Percentiles rank a stretch among this genome's conserved stretches.
Evolutionary conservation across 2,113 vertebrate species (phyloP).

Genomic region (Charadrius vociferus): DNA sequence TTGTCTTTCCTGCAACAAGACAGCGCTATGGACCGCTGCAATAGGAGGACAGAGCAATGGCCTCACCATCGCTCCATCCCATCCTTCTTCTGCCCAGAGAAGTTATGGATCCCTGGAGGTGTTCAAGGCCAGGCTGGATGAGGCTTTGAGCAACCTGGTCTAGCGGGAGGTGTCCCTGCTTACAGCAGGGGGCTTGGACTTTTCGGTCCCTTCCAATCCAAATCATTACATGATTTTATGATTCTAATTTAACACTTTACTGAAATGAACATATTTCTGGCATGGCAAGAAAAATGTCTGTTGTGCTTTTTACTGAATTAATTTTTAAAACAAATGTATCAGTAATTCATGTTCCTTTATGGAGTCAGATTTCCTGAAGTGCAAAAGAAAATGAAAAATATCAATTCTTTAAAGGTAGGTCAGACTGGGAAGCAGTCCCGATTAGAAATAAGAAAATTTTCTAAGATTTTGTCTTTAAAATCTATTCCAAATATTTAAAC

Average conservation of each 20-base stretch:
- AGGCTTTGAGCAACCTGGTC: not conserved
- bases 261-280: not conserved
- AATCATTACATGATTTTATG: not conserved
- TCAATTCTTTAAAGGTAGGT: not conserved
- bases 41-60: not conserved
- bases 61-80: not conserved
- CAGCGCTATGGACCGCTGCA: rapidly evolving
- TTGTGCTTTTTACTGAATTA: not conserved
- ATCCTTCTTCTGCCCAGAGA: not conserved
- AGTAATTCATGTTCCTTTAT: not conserved
- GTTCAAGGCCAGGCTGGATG: not conserved
- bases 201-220: not conserved
- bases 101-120: not conserved
- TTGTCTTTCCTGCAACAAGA: not conserved
- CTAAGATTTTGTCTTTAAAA: not conserved
- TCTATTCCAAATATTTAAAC: not conserved
- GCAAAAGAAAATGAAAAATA: not conserved
- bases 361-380: not conserved
- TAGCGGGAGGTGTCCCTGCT: not conserved
- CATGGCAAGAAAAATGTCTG: not conserved
- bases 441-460: not conserved
- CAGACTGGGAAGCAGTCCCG: not conserved
- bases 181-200: not conserved
- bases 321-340: not conserved
- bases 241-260: not conserved